Evolutionary conservation across 1,140 invertebrate species (phyloP), one percentile per base, ranked within the genome.

Genomic region (Drosophila elegans): DNA sequence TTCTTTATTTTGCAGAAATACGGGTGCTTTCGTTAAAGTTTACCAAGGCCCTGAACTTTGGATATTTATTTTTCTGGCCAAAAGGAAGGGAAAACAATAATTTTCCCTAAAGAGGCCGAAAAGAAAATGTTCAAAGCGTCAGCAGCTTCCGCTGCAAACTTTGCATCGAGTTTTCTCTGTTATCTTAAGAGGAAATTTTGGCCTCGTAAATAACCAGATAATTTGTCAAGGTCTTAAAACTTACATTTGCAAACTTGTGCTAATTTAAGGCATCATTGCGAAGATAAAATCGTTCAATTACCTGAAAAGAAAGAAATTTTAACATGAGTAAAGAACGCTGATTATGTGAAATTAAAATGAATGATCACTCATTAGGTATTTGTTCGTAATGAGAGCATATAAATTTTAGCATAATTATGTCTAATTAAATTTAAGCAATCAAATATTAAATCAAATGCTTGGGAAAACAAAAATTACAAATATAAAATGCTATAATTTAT

Each of bases 141-240:
- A 56, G 42, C 12, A 44, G 27, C 39, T 25, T 41, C 32, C 36
- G 67, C 3, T 48, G 67, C 52, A 71, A 71, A 69, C 13, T 71
- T 69, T 57, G 44, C 64, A 69, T 69, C 29, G 52, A 71, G 51
- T 57, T 71, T 44, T 69, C 53, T 36, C 51, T 36, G 64, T 49
- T 71, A 71, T 71, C 67, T 39, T 34, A 21, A 41, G 21, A 49
- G 64, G 42, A 57, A 57, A 71, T 49, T 71, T 56, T n/a, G 38
- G 51, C 44, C 64, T 57, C 67, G 52, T 71, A 71, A 71, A 71
- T 71, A 71, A 49, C 36, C 64, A 71, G 64, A 71, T 71, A 69
- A 71, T 71, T 71, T 71, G 60, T 66, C 66, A 71, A 49, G 67
- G 67, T 57, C 51, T 57, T 45, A 41, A 41, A 57, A 71, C 67